Percentiles rank a stretch among this genome's conserved stretches.
Evolutionary conservation across 2,888 invertebrate species (phyloP).

Genomic region (Amiota communis): DNA sequence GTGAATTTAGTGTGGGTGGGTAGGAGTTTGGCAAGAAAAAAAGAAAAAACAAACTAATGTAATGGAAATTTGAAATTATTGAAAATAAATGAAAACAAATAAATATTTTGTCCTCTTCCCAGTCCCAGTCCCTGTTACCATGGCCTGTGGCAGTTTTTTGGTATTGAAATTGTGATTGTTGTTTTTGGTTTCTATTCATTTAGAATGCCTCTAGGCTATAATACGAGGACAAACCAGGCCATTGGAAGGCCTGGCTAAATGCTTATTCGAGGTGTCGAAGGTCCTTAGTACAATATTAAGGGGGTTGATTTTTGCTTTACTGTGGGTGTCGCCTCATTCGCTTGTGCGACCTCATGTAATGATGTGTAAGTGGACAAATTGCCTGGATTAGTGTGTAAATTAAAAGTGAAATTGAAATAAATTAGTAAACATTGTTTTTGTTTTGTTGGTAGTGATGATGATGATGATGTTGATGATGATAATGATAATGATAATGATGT

Average conservation of each 20-base stretch:
- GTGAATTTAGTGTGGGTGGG: neutral
- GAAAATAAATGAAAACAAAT: conserved; percentile 69
- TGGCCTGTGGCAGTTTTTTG: conserved; percentile 28
- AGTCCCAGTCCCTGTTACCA: conserved; percentile 30
- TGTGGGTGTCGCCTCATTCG: neutral
- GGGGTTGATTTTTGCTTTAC: neutral
- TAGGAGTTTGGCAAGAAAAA: conserved; percentile 25
- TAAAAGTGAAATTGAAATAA: conserved; percentile 67
- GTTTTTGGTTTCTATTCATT: neutral
- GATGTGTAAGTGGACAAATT: conserved; percentile 66
- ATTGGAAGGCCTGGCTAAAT: neutral
- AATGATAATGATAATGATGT: no score
- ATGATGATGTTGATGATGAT: no score
- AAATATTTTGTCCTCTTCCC: conserved; percentile 51
- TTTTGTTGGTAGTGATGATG: conserved; percentile 17
- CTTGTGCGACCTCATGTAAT: conserved; percentile 48
- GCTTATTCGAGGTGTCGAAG: conserved; percentile 37
- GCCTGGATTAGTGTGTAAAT: conserved; percentile 67
- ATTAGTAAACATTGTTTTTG: conserved; percentile 45
- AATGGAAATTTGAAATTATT: conserved; percentile 69
- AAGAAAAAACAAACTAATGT: conserved; percentile 59
- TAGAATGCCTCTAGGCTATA: no score
- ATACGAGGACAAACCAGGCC: neutral
- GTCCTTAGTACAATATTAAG: neutral
- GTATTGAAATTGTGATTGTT: conserved; percentile 43